phyloP scores from a whole-genome alignment of 2,113 vertebrate species.

The Urocolius indicus region DNA sequence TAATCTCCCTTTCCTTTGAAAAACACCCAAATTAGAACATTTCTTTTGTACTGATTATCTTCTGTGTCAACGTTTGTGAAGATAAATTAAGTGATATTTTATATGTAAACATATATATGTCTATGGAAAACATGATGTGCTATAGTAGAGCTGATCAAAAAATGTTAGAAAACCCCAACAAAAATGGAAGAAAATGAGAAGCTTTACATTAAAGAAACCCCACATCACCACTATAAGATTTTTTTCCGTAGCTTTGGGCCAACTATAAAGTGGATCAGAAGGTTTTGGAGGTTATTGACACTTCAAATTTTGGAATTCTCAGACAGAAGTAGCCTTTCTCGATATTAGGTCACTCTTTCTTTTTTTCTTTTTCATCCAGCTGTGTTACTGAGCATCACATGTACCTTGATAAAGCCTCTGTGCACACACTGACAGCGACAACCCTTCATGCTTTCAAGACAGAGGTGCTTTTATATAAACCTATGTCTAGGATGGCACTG shows the following conservation, averaged over 20 bases:
- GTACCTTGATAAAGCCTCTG: neutral
- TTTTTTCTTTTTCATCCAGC: neutral
- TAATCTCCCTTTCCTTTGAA: neutral
- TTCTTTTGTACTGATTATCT: neutral
- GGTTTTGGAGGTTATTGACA: neutral
- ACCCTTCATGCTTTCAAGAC: neutral
- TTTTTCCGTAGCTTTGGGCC: neutral
- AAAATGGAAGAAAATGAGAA: neutral
- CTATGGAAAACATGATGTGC: neutral
- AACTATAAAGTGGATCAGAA: neutral
- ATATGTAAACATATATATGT: neutral
- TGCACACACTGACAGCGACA: neutral
- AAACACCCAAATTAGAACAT: neutral
- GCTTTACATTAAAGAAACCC: neutral
- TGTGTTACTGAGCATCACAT: neutral
- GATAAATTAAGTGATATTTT: neutral
- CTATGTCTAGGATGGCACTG: neutral
- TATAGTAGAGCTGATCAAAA: neutral
- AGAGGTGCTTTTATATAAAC: conserved; percentile 1
- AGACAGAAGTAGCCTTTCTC: neutral
- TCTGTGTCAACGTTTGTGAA: neutral
- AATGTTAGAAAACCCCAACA: neutral
- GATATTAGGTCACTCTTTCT: neutral
- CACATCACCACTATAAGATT: neutral
- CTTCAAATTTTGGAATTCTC: neutral